Evolutionary conservation across 2,888 invertebrate species (phyloP), one percentile per base, ranked within the genome.

Genomic region (Drosophila borborema): DNA sequence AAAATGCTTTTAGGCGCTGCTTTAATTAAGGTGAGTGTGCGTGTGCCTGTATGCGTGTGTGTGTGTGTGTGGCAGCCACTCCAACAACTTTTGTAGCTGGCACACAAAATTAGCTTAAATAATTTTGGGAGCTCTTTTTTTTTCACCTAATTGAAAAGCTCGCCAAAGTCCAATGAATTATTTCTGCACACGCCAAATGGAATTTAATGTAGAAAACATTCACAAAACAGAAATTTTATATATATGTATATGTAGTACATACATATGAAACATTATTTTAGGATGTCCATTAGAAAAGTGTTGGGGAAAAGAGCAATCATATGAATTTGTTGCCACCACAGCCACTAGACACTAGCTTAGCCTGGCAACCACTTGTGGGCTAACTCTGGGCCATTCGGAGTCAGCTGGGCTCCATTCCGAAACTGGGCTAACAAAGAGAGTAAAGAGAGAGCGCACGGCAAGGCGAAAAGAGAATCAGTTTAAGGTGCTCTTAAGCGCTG

Each of bases 351-450:
- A 45, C 43, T 16, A 14, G 4, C 16, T 40, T 1, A 23, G 59
- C 68, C 59, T 65, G 73, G 69, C 85, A 86, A 86, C 85, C 85
- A 86, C 85, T 86, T 86, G 85, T 86, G 81, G 78, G 87, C 69
- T 59, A 69, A 76, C 63, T 67, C 63, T 69, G 45, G 51, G 61
- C 23, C 38, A 60, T 80, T 80, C 80, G 80, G 80, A 80, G 59
- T 80, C 65, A 65, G 68, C 74, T 71, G 74, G 71, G 74, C 74
- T 56, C 48, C 48, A 86, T 61, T 85, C 85, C 88, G 85, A 87
- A 85, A 36, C 3, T 3, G 34, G 2, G 12, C n/a, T n/a, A n/a
- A 46, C 28, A 28, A 28, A 28, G 28, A 40, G 58, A 41, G 54
- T 6, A 54, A 45, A 23, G 14, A 23, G 14, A 23, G 55, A 16